Evolutionary conservation across 2,888 invertebrate species (phyloP), one percentile per base, ranked within the genome.

Genomic region (Cactoblastis cactorum): DNA sequence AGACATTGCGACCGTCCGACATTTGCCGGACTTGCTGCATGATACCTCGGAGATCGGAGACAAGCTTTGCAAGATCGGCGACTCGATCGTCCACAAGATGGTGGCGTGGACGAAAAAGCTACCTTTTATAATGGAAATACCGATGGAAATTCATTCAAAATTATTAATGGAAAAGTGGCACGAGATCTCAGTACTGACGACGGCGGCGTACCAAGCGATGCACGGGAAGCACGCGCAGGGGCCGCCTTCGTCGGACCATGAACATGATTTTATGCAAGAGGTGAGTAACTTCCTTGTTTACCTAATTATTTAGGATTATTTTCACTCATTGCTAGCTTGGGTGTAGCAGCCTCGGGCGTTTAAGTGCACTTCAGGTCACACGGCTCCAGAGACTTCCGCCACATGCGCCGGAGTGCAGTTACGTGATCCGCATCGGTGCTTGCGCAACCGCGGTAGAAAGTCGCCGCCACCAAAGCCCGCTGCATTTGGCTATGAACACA

Each of bases 101-200:
- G 98, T 99, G 63, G 97, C 98, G 85, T 99, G 99, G 99, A 98
- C 98, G 71, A 98, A 98, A 87, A 94, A 97, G 88, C 90, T 99
- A 84, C 98, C 99, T 53, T 99, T 99, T 90, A 99, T 98, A 83
- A 92, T 95, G 83, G 97, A 98, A 88, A 94, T 99, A 65, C 98
- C 98, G 49, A 96, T 98, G 71, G 97, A 98, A 88, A 96, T 97
- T 65, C 98, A 97, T 85, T 98, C 98, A 58, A 95, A 97, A 89
- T 91, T 99, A 65, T 91, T 99, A 73, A 98, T 98, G 75, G 97
- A 97, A 89, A 97, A 98, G 87, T 99, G 99, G 99, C 98, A 98
- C 83, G 97, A 97, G 91, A 94, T 97, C 70, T 92, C 97, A 71
- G 97, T 97, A 68, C 91, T 97, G 68, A 97, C 97, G 58, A 97